Conservation (phyloP, 2,888 invertebrate genomes). For the Oligia fasciuncula region DNA sequence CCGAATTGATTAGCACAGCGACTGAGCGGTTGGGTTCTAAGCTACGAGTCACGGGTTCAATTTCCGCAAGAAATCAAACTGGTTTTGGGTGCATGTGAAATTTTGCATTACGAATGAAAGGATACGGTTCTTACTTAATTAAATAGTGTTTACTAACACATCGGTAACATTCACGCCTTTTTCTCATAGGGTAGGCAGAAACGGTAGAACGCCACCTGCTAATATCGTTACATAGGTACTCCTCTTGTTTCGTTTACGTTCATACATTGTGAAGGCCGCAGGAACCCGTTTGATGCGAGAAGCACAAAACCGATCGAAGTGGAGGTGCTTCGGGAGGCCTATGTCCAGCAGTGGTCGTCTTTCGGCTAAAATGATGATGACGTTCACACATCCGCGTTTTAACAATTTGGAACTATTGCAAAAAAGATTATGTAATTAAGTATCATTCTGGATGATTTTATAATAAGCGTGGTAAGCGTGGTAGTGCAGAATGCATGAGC, state of each 20-base stretch:
- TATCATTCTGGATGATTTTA: no score
- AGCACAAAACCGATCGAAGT: no score
- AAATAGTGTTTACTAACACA: neutral
- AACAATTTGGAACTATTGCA: neutral
- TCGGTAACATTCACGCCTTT: neutral
- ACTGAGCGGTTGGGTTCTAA: neutral
- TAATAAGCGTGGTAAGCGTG: neutral
- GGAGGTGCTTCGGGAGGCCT: no score
- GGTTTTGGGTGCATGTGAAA: neutral
- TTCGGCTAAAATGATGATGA: no score
- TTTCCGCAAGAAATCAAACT: neutral
- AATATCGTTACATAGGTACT: neutral
- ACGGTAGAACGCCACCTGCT: neutral
- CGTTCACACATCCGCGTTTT: neutral
- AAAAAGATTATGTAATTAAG: neutral
- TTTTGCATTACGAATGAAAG: neutral
- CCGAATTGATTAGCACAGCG: neutral
- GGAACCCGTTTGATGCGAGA: no score
- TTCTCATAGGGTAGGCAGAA: no score
- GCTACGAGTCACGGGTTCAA: neutral
- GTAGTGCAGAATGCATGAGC: no score
- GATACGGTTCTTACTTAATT: neutral
- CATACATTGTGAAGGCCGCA: neutral
- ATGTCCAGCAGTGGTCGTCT: no score
- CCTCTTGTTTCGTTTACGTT: neutral